These are phyloP conservation scores for Papilio helenus DNA, from an alignment of 1,140 invertebrate genomes.

Conservation along the genomic window DNA sequence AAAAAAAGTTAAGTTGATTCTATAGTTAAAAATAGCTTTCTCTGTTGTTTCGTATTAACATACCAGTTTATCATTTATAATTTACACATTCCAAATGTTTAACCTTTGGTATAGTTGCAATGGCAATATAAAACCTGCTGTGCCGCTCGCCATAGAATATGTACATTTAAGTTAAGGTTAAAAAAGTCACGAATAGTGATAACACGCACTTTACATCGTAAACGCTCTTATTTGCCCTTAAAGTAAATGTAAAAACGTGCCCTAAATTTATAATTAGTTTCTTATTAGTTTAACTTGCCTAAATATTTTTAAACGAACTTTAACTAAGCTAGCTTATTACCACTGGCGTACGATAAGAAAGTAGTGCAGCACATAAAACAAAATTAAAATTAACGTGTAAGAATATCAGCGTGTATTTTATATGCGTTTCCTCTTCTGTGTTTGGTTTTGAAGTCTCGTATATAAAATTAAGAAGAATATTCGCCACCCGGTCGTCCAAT, in stretches of 20 bases:
- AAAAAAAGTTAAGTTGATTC: neutral
- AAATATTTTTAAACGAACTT: too few relatives aligned
- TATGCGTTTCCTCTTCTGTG: too few relatives aligned
- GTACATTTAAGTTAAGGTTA: neutral
- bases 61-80: neutral
- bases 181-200: slow-evolving; percentile 28
- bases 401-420: too few relatives aligned
- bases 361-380: too few relatives aligned
- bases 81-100: neutral
- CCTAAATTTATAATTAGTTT: neutral
- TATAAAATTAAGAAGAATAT: too few relatives aligned
- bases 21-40: neutral
- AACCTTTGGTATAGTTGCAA: neutral
- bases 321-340: too few relatives aligned
- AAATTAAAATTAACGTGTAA: too few relatives aligned
- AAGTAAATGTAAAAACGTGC: neutral
- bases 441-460: too few relatives aligned
- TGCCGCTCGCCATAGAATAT: slow-evolving; percentile 6
- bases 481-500: too few relatives aligned
- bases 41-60: neutral
- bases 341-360: too few relatives aligned
- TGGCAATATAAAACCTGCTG: slow-evolving; percentile 2
- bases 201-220: slow-evolving; percentile 23
- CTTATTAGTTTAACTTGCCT: too few relatives aligned
- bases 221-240: neutral